Evolutionary conservation across 2,113 vertebrate species (phyloP).

Genomic region (Neoarius graeffei): DNA sequence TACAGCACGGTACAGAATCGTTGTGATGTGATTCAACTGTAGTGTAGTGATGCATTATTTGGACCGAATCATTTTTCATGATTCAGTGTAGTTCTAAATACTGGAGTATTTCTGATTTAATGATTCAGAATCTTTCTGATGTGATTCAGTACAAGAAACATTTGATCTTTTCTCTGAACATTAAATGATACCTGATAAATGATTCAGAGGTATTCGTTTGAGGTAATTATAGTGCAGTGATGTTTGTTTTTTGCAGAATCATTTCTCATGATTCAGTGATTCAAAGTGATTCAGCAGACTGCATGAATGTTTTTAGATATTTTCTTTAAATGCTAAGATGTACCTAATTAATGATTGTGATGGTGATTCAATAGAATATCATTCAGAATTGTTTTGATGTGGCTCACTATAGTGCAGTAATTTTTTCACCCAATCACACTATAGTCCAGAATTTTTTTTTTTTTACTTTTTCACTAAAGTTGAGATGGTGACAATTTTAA

Average conservation of each 20-base stretch:
- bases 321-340: no score
- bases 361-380: background rate
- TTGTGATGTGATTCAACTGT: background rate
- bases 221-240: background rate
- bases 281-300: background rate
- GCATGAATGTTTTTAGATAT: background rate
- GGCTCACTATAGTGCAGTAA: background rate
- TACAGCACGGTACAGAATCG: no score
- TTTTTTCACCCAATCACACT: background rate
- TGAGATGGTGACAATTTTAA: no score
- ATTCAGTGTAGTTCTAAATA: background rate
- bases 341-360: background rate
- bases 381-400: background rate
- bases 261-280: no score
- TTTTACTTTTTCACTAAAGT: no score
- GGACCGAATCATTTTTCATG: background rate
- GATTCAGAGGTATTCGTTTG: background rate
- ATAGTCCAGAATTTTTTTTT: no score
- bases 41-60: background rate
- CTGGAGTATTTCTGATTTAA: no score
- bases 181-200: no score
- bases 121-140: background rate
- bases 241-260: background rate
- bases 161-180: no score
- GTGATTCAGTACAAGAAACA: background rate